Evolutionary conservation across 2,797 vertebrate species (phyloP).

Genomic region (Caiman crocodilus): DNA sequence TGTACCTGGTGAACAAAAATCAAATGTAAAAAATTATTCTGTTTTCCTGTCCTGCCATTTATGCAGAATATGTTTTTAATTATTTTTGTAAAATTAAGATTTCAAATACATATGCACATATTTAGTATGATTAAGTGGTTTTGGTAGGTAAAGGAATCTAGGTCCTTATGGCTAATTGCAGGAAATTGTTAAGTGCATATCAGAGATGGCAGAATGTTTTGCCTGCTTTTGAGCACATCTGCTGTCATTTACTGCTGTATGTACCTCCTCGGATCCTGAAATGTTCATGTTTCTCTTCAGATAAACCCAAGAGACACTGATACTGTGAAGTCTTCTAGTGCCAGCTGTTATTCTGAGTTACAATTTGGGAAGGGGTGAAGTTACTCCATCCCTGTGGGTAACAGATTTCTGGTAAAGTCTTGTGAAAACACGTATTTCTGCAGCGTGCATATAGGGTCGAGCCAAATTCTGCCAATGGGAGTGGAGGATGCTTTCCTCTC

Average conservation of each 20-base stretch:
- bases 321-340: neutral
- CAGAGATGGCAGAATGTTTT: neutral
- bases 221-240: neutral
- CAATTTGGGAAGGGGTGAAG: neutral
- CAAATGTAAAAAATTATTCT: neutral
- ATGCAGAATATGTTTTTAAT: neutral
- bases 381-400: neutral
- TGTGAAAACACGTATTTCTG: neutral
- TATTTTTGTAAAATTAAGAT: neutral
- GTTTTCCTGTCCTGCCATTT: neutral
- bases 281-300: neutral
- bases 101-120: constrained; percentile 26
- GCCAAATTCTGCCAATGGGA: neutral
- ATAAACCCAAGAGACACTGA: neutral
- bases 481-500: neutral
- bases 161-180: constrained; percentile 4
- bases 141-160: neutral
- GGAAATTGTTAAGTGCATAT: neutral
- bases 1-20: neutral
- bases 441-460: neutral
- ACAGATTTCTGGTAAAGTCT: neutral
- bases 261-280: neutral
- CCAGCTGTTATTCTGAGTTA: neutral
- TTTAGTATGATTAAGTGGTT: constrained; percentile 4
- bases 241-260: neutral